Evolutionary conservation across 92 coral and sea anemone genomes (phyloP).

Genomic region (Anthopleura xanthogrammica): DNA sequence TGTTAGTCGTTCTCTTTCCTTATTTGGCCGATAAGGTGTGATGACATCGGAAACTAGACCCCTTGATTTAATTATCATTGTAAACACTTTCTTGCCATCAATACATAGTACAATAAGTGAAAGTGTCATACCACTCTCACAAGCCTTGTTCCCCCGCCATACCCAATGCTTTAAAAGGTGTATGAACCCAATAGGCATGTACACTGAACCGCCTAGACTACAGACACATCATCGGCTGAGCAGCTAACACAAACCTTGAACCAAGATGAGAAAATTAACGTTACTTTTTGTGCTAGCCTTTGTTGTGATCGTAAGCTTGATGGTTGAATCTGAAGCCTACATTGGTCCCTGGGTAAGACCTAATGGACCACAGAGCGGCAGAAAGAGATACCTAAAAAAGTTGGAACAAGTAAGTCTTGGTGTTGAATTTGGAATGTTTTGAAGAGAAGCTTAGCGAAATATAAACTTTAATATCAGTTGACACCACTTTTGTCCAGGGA

Average conservation of each 20-base stretch:
- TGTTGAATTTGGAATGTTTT: not conserved
- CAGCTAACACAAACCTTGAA: not conserved
- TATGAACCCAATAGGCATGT: not conserved
- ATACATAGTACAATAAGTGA: constrained; percentile 13
- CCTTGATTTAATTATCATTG: constrained; percentile 15
- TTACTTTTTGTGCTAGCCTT: constrained; percentile 2
- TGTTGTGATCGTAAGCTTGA: not conserved
- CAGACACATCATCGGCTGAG: not conserved
- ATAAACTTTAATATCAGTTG: not conserved
- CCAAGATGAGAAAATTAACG: constrained; percentile 20
- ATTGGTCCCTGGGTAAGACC: constrained; percentile 31
- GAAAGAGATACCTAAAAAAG: constrained; percentile 12
- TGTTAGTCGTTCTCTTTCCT: not conserved
- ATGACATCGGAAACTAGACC: constrained; percentile 29
- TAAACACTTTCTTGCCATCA: constrained; percentile 13
- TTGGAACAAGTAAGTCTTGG: constrained; percentile 16
- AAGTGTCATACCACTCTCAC: constrained; percentile 14
- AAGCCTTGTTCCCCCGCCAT: constrained; percentile 19
- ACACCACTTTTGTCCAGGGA: too few relatives aligned
- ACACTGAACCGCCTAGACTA: not conserved
- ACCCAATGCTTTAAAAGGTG: constrained; percentile 14
- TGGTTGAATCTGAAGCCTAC: constrained; percentile 18
- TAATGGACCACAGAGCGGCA: constrained; percentile 7
- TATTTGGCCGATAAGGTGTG: constrained; percentile 16
- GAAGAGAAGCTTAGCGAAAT: too few relatives aligned